phyloP scores from a whole-genome alignment of 2,888 invertebrate genomes.

The Pogonocherus hispidulus region DNA sequence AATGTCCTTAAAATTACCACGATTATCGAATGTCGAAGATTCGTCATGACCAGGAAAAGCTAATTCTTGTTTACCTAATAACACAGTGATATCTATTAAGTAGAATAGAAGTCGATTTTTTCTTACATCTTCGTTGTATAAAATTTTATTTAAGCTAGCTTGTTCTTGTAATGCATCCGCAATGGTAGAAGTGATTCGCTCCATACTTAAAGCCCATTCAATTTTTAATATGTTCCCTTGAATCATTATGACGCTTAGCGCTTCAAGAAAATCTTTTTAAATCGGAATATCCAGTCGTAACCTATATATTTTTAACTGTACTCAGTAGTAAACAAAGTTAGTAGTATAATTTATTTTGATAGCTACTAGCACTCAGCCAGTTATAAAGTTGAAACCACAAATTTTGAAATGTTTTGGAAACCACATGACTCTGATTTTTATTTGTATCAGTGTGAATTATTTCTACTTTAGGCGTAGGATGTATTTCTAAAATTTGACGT shows the following conservation, averaged over 20 bases:
- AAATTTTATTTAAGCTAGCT: not conserved
- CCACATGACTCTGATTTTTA: no score
- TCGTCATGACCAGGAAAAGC: no score
- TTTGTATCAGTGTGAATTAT: no score
- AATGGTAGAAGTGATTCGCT: not conserved
- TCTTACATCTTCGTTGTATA: conserved; percentile 9
- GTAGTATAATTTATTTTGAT: no score
- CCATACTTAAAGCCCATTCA: not conserved
- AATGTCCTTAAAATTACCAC: conserved; percentile 35
- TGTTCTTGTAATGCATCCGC: not conserved
- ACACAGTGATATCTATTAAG: conserved; percentile 29
- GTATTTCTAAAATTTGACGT: no score
- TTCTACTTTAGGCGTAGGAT: no score
- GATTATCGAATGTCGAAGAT: no score
- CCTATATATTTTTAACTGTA: not conserved
- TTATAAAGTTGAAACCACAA: no score
- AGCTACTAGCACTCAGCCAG: no score
- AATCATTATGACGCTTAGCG: not conserved
- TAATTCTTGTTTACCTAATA: conserved; percentile 28
- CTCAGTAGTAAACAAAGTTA: not conserved
- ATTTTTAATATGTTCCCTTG: conserved; percentile 4
- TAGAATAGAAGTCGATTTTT: conserved; percentile 22
- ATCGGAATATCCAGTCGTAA: not conserved
- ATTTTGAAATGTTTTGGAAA: no score
- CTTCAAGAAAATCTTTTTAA: not conserved